Evolutionary conservation across 2,888 invertebrate genomes (phyloP), one percentile per base, ranked within the genome.

Genomic region (Acleris cristana): DNA sequence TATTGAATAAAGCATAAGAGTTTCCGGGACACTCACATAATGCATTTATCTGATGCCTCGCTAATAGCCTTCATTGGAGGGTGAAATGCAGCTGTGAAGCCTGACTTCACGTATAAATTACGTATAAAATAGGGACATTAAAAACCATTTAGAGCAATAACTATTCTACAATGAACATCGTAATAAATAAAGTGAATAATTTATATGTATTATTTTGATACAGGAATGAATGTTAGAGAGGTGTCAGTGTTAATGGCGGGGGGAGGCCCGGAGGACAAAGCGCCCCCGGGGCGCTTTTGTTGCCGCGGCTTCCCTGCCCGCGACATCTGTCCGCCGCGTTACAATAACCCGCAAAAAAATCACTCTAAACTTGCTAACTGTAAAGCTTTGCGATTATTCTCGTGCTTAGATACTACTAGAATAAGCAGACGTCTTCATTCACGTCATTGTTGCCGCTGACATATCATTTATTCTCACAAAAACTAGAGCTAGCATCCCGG

Each of bases 291-390:
- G 90, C 80, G 90, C 89, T 83, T 88, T 92, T 92, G 91, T 90
- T 84, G 80, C 74, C 85, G 79, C 78, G 83, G 84, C 85, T 83
- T 84, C 88, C 85, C 89, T 91, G 92, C 76, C 86, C 81, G 86
- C 89, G 92, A 92, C 92, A 92, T 92, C 92, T 92, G 92, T 90
- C 92, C 92, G 86, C 88, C 85, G 85, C 77, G 90, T 88, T 86
- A 90, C 91, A 90, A 90, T 90, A 90, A 89, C 87, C 86, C 84
- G 88, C 90, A 92, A 91, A 91, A 92, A 92, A 91, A 81, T 86
- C 86, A 84, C 86, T 86, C 80, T 78, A 84, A 89, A 87, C 85
- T 88, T 80, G 84, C 84, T 83, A 85, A 87, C 79, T 86, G 84
- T 84, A 84, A 82, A 88, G 84, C 79, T 80, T 81, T 76, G 72